Conservation (phyloP, 2,797 vertebrate genomes). For the Esox masquinongy region DNA sequence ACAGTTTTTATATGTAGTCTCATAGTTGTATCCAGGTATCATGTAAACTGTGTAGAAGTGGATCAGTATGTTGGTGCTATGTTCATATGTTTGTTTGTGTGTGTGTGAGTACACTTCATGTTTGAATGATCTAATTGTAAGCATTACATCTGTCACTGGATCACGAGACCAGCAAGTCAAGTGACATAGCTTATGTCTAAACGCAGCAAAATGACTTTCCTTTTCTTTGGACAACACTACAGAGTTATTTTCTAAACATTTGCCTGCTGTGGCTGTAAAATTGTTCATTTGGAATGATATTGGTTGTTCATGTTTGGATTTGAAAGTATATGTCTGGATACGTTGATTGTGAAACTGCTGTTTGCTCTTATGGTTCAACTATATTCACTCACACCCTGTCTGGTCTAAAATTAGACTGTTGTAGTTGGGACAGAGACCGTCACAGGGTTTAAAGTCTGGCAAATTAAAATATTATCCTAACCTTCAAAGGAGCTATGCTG, state of each 20-base stretch:
- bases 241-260: too few species aligned
- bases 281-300: neutral
- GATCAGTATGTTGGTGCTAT: neutral
- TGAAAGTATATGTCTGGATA: conserved; percentile 2
- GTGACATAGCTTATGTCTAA: neutral
- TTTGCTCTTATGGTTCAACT: conserved; percentile 47
- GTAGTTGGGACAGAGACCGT: conserved; percentile 56
- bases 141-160: neutral
- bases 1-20: too few species aligned
- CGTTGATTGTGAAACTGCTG: conserved; percentile 10
- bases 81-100: neutral
- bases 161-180: conserved; percentile 3
- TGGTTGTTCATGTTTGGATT: conserved; percentile 1
- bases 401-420: conserved; percentile 63
- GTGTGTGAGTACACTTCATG: neutral
- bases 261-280: conserved; percentile 2
- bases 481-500: conserved; percentile 21
- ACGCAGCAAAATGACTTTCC: neutral
- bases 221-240: conserved; percentile 1
- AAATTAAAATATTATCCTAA: conserved; percentile 6
- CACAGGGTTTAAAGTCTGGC: conserved; percentile 30
- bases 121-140: neutral
- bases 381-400: conserved; percentile 62
- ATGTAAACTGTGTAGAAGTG: neutral
- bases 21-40: neutral